Evolutionary conservation across 2,113 vertebrate genomes (phyloP).

Genomic region (Thalassarche chlororhynchos): DNA sequence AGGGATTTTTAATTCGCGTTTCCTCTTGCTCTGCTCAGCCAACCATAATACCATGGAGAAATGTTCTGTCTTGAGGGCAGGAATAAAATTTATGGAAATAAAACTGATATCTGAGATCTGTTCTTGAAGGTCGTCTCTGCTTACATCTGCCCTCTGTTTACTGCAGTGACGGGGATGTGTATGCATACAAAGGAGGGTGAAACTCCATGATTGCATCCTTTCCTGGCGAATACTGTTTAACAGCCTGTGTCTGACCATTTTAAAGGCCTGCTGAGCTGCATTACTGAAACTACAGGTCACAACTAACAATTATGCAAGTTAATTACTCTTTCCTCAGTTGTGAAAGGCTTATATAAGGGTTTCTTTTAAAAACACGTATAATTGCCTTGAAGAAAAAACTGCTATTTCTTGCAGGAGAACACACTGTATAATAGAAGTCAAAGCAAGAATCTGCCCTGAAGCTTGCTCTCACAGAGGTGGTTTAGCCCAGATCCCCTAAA

Average conservation of each 20-base stretch:
- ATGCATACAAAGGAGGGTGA: not conserved
- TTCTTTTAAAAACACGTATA: slow-evolving; percentile 33
- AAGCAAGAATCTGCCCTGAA: not conserved
- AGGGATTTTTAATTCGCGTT: not conserved
- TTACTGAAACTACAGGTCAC: slow-evolving; percentile 9
- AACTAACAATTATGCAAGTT: slow-evolving; percentile 32
- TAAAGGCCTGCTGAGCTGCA: not conserved
- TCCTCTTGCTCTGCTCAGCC: not conserved
- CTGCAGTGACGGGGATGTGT: not conserved
- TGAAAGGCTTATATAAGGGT: slow-evolving; percentile 37
- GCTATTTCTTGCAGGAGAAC: not conserved
- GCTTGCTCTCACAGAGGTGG: not conserved
- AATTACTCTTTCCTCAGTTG: slow-evolving; percentile 26
- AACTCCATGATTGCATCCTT: not conserved
- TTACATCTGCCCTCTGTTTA: not conserved
- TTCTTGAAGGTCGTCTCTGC: not conserved
- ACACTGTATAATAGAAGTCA: not conserved
- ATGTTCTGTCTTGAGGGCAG: not conserved
- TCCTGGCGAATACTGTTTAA: not conserved
- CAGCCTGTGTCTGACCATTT: not conserved
- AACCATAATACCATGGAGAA: not conserved
- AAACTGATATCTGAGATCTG: not conserved
- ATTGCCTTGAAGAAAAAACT: slow-evolving; percentile 29
- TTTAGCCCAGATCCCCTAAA: not conserved
- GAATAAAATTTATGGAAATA: not conserved